phyloP scores from a whole-genome alignment of 2,797 vertebrate species.

The Otolemur crassicaudatus region DNA sequence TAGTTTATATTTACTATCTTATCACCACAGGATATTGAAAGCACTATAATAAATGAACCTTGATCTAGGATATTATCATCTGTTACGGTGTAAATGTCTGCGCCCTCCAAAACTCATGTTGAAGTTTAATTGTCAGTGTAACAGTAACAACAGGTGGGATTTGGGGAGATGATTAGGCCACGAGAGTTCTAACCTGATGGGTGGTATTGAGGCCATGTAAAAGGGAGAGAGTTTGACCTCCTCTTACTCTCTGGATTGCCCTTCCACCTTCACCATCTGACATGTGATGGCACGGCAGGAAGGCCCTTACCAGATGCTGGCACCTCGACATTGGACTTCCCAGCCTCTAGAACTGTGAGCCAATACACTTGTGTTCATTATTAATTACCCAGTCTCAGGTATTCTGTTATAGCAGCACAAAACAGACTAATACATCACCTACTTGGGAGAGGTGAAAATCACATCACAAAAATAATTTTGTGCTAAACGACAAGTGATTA shows the following conservation, averaged over 20 bases:
- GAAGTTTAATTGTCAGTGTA: not conserved
- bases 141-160: not conserved
- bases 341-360: not conserved
- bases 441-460: not conserved
- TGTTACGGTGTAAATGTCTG: not conserved
- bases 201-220: not conserved
- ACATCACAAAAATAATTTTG: not conserved
- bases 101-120: not conserved
- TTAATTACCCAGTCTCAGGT: not conserved
- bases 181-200: not conserved
- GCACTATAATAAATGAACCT: not conserved
- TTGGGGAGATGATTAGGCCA: not conserved
- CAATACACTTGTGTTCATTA: not conserved
- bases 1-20: not conserved
- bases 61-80: not conserved
- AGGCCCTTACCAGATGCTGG: not conserved
- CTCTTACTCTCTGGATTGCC: not conserved
- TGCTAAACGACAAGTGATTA: not conserved
- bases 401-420: not conserved
- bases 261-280: not conserved
- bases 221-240: not conserved
- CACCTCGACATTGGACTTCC: not conserved
- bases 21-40: not conserved
- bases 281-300: not conserved
- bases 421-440: not conserved